Evolutionary conservation across 2,888 invertebrate genomes (phyloP), one percentile per base, ranked within the genome.

Genomic region (Miltochrista miniata): DNA sequence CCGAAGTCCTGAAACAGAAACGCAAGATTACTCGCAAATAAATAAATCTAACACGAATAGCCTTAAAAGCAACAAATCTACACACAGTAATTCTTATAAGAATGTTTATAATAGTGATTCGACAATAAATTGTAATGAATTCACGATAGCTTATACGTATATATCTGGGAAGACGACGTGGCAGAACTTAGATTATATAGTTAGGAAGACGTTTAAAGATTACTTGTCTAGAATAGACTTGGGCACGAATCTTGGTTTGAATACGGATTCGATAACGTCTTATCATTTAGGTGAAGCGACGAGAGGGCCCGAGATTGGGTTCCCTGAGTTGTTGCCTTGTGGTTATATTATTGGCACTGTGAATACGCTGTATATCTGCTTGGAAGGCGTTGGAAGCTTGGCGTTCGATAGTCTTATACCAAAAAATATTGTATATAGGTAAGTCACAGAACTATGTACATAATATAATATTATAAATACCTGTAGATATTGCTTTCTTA

Each of bases 401-500:
- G 97, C 98, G 8, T 98, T 99, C 80, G 98, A 99, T 86, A 98
- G 98, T 51, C 93, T 99, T 60, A 98, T 98, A 84, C 98, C 99
- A 62, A 97, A 98, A 91, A 97, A 98, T 74, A 98, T 98, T 72
- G 96, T 99, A 48, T 98, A 98, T 90, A 95, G 99, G 83, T 92
- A 92, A 40, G 29, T 35, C 11, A 35, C 7, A 11, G 18, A 24
- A 24, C 18, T 24, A 24, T 24, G 5, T 24, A 5, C 5, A 24
- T 4, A 24, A 4, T 4, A 24, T 24, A 24, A 4, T 24, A 24
- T n/a, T n/a, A n/a, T n/a, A n/a, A n/a, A n/a, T n/a, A n/a, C n/a
- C n/a, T 24, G 18, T 24, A 24, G 18, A 24, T 24, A 24, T 4
- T 24, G 18, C 18, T 4, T 24, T 24, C n/a, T 24, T 24, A 24